Percentiles rank a stretch among this genome's conserved stretches.
Evolutionary conservation across 2,797 vertebrate genomes (phyloP).

Genomic region (Sebastes kiyomatsui): DNA sequence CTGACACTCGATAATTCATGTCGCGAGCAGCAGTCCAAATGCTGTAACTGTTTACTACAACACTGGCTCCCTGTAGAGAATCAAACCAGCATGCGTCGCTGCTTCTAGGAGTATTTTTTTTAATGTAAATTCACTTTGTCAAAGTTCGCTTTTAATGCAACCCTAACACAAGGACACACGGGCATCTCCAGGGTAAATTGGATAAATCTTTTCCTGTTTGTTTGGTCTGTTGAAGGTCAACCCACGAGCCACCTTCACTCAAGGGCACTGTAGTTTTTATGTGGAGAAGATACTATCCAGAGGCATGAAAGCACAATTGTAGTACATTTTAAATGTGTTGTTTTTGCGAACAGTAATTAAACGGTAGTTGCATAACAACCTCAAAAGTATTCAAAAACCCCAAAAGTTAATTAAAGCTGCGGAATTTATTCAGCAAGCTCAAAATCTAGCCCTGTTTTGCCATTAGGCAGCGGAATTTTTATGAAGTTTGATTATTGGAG

Average conservation of each 20-base stretch:
- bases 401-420: slow-evolving; percentile 4
- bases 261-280: neutral
- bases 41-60: neutral
- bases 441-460: slow-evolving; percentile 4
- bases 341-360: slow-evolving; percentile 17
- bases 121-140: neutral
- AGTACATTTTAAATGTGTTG: slow-evolving; percentile 8
- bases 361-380: neutral
- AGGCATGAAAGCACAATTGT: neutral
- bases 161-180: neutral
- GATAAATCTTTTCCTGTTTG: neutral
- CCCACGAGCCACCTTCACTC: neutral
- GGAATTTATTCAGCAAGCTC: slow-evolving; percentile 3
- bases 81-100: neutral
- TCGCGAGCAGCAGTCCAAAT: neutral
- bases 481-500: neutral
- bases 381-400: neutral
- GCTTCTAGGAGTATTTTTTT: neutral
- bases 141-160: neutral
- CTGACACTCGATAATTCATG: neutral
- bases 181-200: neutral
- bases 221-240: neutral
- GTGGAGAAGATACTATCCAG: neutral
- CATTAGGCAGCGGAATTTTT: slow-evolving; percentile 9
- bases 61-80: neutral